Conservation (phyloP, 2,113 vertebrate species). For the Axis porcinus region DNA sequence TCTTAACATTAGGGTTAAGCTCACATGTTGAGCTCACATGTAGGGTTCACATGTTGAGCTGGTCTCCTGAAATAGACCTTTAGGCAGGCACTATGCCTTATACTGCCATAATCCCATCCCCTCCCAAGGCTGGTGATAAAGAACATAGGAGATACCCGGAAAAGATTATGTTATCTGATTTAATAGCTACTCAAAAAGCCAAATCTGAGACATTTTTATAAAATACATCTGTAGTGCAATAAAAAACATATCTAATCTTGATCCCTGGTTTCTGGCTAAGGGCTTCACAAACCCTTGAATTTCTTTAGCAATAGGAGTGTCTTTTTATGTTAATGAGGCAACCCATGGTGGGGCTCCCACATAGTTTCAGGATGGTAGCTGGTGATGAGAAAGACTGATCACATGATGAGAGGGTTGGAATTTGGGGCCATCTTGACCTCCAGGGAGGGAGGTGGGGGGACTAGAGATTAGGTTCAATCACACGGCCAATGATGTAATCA, state of each 20-base stretch:
- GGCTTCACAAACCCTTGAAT: background rate
- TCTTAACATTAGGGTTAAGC: background rate
- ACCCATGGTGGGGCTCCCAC: background rate
- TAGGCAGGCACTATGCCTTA: background rate
- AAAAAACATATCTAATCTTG: background rate
- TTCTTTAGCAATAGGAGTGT: background rate
- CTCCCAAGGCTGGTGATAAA: background rate
- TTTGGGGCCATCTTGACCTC: background rate
- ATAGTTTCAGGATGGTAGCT: background rate
- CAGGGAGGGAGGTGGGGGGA: background rate
- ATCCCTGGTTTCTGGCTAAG: background rate
- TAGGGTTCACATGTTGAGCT: background rate
- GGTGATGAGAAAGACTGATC: background rate
- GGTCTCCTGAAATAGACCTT: background rate
- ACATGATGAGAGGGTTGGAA: background rate
- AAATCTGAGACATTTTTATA: background rate
- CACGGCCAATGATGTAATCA: background rate
- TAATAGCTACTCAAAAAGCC: background rate
- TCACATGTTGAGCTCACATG: background rate
- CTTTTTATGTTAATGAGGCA: background rate
- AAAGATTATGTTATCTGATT: background rate
- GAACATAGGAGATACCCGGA: background rate
- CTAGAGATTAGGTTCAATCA: background rate
- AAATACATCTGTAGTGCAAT: background rate
- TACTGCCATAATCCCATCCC: background rate